Evolutionary conservation across 1,140 invertebrate genomes (phyloP).

Genomic region (Telenomus remus): DNA sequence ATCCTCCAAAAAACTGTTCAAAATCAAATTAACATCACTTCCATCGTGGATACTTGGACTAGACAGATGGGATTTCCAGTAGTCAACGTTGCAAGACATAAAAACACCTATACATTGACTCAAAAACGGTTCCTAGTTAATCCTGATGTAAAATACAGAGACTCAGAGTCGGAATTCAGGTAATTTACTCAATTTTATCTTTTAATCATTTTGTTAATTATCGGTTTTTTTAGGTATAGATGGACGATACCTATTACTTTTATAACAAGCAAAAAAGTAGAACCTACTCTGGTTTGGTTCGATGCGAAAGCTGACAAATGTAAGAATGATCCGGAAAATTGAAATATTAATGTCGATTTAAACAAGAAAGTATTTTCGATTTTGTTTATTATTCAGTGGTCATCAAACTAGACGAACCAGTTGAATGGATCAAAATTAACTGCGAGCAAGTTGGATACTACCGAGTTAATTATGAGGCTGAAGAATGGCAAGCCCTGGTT

Average conservation of each 20-base stretch:
- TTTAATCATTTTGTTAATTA: no score
- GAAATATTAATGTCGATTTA: no score
- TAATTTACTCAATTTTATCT: conserved; percentile 61
- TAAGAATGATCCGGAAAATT: no score
- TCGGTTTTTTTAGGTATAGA: conserved; percentile 77
- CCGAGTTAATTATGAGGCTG: conserved; percentile 86
- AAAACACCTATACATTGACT: conserved; percentile 78
- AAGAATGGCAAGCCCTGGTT: conserved; percentile 81
- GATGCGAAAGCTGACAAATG: conserved; percentile 75
- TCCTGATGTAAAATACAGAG: conserved; percentile 75
- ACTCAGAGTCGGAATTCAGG: conserved; percentile 78
- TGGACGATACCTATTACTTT: conserved; percentile 91
- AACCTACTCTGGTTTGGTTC: conserved; percentile 78
- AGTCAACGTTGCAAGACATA: conserved; percentile 77
- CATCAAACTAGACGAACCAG: conserved; percentile 70
- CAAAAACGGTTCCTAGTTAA: conserved; percentile 86
- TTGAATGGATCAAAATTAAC: conserved; percentile 90
- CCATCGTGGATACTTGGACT: conserved; percentile 95
- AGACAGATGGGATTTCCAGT: conserved; percentile 94
- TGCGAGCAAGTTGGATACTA: conserved; percentile 91
- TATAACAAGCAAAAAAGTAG: conserved; percentile 77
- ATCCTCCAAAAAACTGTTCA: conserved; percentile 77
- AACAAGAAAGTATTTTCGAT: no score
- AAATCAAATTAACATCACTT: conserved; percentile 76
- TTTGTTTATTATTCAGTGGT: conserved; percentile 67